phyloP scores from a whole-genome alignment of 2,797 vertebrate genomes.

The Phalloptychus januarius region DNA sequence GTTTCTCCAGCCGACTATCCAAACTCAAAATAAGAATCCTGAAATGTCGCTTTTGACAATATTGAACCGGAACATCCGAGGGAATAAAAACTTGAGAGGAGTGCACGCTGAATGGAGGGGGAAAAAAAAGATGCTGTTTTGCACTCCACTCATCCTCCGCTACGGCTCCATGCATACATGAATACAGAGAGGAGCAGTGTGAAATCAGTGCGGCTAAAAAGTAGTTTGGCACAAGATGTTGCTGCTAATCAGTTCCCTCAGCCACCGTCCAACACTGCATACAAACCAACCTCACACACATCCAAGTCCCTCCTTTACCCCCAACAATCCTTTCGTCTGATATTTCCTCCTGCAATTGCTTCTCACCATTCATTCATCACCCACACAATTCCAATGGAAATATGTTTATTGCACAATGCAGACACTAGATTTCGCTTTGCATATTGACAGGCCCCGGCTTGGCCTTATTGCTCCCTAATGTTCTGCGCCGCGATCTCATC shows the following conservation, averaged over 20 bases:
- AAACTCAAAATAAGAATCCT: conserved; percentile 22
- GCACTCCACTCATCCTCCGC: conserved; percentile 48
- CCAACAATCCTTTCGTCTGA: conserved; percentile 44
- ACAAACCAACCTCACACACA: conserved; percentile 32
- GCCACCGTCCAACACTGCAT: conserved; percentile 37
- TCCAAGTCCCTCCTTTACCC: neutral
- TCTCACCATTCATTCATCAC: conserved; percentile 42
- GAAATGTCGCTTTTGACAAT: conserved; percentile 24
- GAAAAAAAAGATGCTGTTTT: conserved; percentile 51
- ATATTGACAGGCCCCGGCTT: conserved; percentile 38
- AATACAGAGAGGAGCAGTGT: conserved; percentile 65
- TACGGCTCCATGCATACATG: conserved; percentile 60
- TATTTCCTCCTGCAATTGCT: conserved; percentile 36
- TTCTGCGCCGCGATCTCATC: conserved; percentile 11
- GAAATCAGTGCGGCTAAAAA: conserved; percentile 65
- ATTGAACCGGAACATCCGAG: conserved; percentile 29
- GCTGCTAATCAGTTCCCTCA: conserved; percentile 67
- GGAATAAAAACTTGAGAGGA: conserved; percentile 14
- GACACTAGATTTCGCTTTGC: conserved; percentile 33
- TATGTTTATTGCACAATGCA: conserved; percentile 28
- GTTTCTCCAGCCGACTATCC: conserved; percentile 25
- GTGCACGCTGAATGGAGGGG: conserved; percentile 17
- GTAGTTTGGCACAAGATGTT: conserved; percentile 65
- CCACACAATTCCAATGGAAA: conserved; percentile 22
- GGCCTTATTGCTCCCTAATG: neutral